Percentiles rank a stretch among this genome's conserved stretches.
Conservation (phyloP, 2,888 invertebrate species). For the Dicyrtoma fusca region DNA sequence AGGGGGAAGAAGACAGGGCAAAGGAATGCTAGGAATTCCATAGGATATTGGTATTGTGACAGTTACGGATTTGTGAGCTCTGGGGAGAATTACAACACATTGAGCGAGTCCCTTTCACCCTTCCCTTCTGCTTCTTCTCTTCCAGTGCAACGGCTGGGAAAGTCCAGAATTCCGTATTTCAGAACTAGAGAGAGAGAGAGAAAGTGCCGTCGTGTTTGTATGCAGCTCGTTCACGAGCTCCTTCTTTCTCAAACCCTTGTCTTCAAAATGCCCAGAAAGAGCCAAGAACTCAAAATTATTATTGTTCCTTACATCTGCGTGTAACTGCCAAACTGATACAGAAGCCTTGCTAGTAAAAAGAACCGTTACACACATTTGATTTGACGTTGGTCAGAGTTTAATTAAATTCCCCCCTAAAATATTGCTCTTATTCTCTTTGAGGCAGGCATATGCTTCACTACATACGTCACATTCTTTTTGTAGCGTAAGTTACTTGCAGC, state of each 20-base stretch:
- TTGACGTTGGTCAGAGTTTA: constrained; percentile 16
- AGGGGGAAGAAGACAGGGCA: constrained; percentile 5
- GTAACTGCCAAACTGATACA: neutral
- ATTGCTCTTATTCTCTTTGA: constrained; percentile 4
- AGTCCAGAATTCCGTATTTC: no score
- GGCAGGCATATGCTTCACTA: neutral
- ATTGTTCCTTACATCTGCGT: neutral
- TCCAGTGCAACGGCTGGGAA: no score
- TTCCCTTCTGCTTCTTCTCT: neutral
- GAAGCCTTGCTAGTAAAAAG: neutral
- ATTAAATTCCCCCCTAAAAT: constrained; percentile 30
- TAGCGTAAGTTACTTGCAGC: neutral
- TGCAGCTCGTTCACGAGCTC: no score
- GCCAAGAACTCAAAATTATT: no score
- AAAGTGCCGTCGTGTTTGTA: no score
- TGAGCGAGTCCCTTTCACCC: neutral
- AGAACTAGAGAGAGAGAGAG: no score
- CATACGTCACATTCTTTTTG: neutral
- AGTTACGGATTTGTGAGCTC: constrained; percentile 27
- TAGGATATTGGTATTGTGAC: constrained; percentile 28
- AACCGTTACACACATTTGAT: neutral
- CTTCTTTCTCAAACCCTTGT: no score
- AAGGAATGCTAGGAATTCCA: constrained; percentile 23
- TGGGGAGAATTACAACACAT: neutral
- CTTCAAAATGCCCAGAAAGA: no score